These are phyloP conservation scores for Aromia moschata DNA, from an alignment of 2,888 invertebrate genomes.

Conservation along the genomic window DNA sequence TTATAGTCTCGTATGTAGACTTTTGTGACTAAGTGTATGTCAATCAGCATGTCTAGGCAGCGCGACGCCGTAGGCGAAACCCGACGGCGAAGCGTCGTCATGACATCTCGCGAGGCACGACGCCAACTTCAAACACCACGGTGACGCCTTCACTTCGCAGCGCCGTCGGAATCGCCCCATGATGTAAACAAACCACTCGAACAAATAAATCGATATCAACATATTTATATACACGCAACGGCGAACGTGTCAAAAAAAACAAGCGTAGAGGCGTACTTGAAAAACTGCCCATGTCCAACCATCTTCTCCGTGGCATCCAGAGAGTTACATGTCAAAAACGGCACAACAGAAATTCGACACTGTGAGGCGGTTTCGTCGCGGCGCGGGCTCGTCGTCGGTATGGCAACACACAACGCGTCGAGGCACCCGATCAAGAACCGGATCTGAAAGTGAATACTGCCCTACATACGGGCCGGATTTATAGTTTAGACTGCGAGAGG, in stretches of 20 bases:
- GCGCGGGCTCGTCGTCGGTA: neutral
- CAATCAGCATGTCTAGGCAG: no score
- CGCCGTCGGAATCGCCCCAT: constrained; percentile 23
- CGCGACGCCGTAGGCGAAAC: no score
- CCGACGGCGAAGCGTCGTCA: neutral
- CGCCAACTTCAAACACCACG: constrained; percentile 2
- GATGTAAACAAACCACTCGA: constrained; percentile 28
- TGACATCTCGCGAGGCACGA: constrained; percentile 8
- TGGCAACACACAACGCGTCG: neutral
- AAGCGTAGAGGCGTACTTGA: neutral
- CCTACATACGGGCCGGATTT: constrained; percentile 28
- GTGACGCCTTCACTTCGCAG: neutral
- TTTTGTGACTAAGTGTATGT: no score
- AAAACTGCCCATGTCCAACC: constrained; percentile 1
- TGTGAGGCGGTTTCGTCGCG: neutral
- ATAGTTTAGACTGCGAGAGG: constrained; percentile 26
- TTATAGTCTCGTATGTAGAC: no score
- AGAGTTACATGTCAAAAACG: neutral
- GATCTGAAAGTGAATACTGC: constrained; percentile 28
- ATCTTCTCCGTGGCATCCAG: constrained; percentile 3
- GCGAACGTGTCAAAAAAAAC: neutral
- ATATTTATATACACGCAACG: constrained; percentile 19
- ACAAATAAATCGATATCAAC: constrained; percentile 24
- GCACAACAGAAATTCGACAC: neutral
- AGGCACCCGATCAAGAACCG: neutral